Evolutionary conservation across 2,888 invertebrate species (phyloP), one percentile per base, ranked within the genome.

Genomic region (Cerceris rybyensis): DNA sequence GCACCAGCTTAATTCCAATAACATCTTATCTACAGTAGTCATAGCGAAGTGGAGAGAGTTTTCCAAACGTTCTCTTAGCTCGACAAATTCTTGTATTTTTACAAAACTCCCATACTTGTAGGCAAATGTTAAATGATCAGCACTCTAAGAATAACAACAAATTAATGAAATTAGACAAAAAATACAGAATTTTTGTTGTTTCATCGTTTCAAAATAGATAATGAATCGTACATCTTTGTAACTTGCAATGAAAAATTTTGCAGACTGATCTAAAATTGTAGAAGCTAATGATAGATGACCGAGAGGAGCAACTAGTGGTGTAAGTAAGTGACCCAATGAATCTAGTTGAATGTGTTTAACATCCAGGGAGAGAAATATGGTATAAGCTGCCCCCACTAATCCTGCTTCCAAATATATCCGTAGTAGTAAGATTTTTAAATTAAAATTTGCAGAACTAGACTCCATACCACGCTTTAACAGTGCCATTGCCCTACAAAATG

Each of bases 101-200:
- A 96, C 95, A 93, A 98, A 98, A 58, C 98, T 98, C 11, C 98
- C 98, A 93, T 96, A 98, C 91, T 98, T 98, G 93, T 98, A 98
- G 8, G 97, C 97, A 89, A 97, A 96, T 41, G 98, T 97, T 68
- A 98, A 94, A 91, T 98, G 97, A 92, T 98, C 98, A 61, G 97
- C 95, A 88, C 97, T 97, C 97, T 97, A 93, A 64, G 92, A 28
- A 59, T 28, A 43, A 13, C 69, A 43, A 57, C n/a, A 17, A 46
- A 74, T 7, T 8, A 78, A 68, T 75, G 28, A 28, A 28, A 28
- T 28, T 28, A 28, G 28, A 28, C 28, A 28, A 28, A 28, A 28
- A 28, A 28, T 28, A 28, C 1, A 28, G 28, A 28, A 28, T 28
- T 59, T 8, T 28, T 17, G 41, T 52, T 0, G 41, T 13, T 43